Evolutionary conservation across 2,797 vertebrate species (phyloP).

Genomic region (Synanceia verrucosa): DNA sequence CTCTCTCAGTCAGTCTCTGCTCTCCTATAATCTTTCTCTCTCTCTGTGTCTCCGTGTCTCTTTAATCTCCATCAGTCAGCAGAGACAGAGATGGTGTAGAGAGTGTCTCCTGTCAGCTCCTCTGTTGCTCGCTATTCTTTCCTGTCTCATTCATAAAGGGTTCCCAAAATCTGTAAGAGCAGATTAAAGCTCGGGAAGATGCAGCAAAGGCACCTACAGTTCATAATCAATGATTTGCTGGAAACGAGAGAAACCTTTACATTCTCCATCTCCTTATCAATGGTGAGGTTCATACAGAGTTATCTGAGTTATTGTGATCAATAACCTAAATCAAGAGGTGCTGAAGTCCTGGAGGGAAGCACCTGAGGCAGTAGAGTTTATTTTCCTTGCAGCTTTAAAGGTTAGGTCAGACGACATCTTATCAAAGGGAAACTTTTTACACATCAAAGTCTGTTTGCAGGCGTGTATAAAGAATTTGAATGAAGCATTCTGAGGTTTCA

Average conservation of each 20-base stretch:
- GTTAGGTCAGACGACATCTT: neutral
- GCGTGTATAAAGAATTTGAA: neutral
- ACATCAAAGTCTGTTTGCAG: neutral
- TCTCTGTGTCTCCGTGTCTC: constrained; percentile 62
- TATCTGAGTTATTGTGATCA: neutral
- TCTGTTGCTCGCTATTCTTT: constrained; percentile 19
- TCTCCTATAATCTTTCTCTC: constrained; percentile 63
- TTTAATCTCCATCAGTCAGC: constrained; percentile 80
- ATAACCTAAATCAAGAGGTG: neutral
- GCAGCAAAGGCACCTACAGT: constrained; percentile 6
- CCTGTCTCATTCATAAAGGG: constrained; percentile 36
- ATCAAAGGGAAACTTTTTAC: neutral
- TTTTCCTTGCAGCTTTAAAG: constrained; percentile 4
- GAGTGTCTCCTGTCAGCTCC: constrained; percentile 60
- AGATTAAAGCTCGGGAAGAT: constrained; percentile 40
- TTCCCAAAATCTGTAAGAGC: constrained; percentile 42
- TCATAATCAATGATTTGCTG: constrained; percentile 11
- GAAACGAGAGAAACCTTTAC: neutral
- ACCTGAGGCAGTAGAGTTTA: neutral
- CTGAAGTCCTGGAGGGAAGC: neutral
- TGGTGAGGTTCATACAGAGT: neutral
- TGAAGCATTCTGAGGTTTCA: too few species aligned
- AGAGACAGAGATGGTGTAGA: constrained; percentile 62
- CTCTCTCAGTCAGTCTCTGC: constrained; percentile 70
- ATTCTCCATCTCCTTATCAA: neutral